Base-by-base conservation (phyloP, 2,888 invertebrate species). In the Liposcelis brunnea region DNA sequence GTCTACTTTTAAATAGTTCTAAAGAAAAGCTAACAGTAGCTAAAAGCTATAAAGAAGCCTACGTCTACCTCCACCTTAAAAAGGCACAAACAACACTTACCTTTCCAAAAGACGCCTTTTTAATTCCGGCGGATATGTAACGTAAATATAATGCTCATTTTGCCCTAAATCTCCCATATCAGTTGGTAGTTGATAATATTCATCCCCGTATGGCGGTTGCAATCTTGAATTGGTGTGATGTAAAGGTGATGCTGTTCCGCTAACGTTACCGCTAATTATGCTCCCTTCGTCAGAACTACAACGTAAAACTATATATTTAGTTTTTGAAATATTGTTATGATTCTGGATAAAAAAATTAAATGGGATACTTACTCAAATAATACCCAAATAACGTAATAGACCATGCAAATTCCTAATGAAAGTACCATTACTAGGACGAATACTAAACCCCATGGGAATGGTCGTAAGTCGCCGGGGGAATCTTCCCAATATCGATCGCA, bases 401-500 rank as follows among this genome's bases (percentile, higher is more conserved):
- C 89, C 64, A 86, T 77, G 63, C 85, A 84, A 51, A 89, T 75
- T 38, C 85, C 84, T 44, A 84, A 70, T 36, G 84, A 80, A 37
- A 87, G 70, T 43, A 87, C 76, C 57, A 85, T 79, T 50, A 85
- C 77, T 40, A 85, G 73, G 50, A 86, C 79, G 54, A 85, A 74
- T 44, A 76, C 64, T 43, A 76, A 68, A 42, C 83, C 83, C 82
- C 85, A 84, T 21, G 86, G 85, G 59, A 86, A 85, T 51, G 76
- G 77, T 53, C 81, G 72, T 43, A 78, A 73, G 51, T 79, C 75
- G 10, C 75, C 71, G 50, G 80, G 77, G 2, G 72, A 70, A 62
- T 86, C 85, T 63, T 90, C 86, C 87, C 89, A 90, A 63, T 87
- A 90, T 50, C 83, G 77, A 60, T 89, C 87, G 59, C 91, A 91